Conservation (phyloP, 2,797 vertebrate species). For the Paedocypris micromegethes region DNA sequence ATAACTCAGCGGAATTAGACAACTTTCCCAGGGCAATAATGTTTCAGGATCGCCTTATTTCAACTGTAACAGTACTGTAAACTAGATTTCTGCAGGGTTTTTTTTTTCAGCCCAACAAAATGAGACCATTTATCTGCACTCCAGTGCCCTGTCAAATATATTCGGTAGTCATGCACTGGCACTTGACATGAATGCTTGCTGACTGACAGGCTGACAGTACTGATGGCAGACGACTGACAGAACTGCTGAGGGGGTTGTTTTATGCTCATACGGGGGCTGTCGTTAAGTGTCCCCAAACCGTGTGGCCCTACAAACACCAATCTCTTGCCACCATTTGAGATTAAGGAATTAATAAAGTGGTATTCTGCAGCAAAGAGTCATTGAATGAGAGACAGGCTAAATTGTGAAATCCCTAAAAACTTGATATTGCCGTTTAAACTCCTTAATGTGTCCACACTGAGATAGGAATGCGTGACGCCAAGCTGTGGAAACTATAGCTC, state of each 20-base stretch:
- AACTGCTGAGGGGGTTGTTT: constrained; percentile 62
- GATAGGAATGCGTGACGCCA: constrained; percentile 62
- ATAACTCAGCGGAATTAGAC: no score
- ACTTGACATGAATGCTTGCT: constrained; percentile 55
- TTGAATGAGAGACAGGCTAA: background rate
- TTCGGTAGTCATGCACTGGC: constrained; percentile 49
- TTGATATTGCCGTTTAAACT: constrained; percentile 51
- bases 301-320: constrained; percentile 13
- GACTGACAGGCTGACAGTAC: constrained; percentile 54
- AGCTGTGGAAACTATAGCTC: constrained; percentile 52
- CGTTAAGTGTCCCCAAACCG: background rate
- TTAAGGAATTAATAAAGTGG: background rate
- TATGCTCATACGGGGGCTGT: constrained; percentile 39
- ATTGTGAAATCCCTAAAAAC: constrained; percentile 33
- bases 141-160: constrained; percentile 36
- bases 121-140: constrained; percentile 2
- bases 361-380: no score
- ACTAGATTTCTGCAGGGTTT: no score
- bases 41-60: no score
- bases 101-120: background rate
- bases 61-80: no score
- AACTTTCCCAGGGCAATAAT: no score
- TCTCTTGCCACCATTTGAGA: background rate
- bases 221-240: constrained; percentile 53
- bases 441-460: constrained; percentile 61